Evolutionary conservation across 2,797 vertebrate species (phyloP).

Genomic region (Australoheros facetus): DNA sequence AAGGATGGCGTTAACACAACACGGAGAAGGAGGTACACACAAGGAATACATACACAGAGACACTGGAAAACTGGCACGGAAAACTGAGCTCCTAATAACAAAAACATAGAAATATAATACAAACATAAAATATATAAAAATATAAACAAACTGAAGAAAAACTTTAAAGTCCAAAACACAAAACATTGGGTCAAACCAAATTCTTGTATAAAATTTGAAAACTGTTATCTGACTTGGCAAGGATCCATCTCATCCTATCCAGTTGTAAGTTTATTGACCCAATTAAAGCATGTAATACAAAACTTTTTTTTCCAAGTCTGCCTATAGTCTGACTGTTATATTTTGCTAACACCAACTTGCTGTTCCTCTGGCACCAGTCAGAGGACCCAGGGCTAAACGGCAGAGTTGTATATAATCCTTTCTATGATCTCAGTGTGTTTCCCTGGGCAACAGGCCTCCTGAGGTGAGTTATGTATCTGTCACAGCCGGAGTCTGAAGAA

Average conservation of each 20-base stretch:
- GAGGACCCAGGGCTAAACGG: slow-evolving; percentile 47
- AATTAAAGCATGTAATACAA: slow-evolving; percentile 27
- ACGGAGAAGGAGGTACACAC: no score
- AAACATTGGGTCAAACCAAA: neutral
- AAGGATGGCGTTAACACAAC: no score
- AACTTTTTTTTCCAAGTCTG: neutral
- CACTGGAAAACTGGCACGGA: no score
- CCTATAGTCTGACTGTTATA: slow-evolving; percentile 10
- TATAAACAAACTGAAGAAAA: no score
- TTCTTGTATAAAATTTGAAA: slow-evolving; percentile 18
- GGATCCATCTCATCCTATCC: slow-evolving; percentile 18
- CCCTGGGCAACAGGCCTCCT: slow-evolving; percentile 65
- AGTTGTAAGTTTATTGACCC: slow-evolving; percentile 14
- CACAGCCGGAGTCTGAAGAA: slow-evolving; percentile 50
- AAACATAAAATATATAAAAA: no score
- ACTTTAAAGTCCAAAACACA: no score
- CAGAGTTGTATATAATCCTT: slow-evolving; percentile 62
- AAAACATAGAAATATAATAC: no score
- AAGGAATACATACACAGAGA: no score
- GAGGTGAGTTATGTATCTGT: slow-evolving; percentile 70
- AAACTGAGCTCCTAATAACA: no score
- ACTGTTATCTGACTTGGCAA: slow-evolving; percentile 25
- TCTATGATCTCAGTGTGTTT: slow-evolving; percentile 64
- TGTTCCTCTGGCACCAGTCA: slow-evolving; percentile 56
- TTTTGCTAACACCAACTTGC: slow-evolving; percentile 39